Evolutionary conservation across 2,888 invertebrate genomes (phyloP).

Genomic region (Sussaba pulchella): DNA sequence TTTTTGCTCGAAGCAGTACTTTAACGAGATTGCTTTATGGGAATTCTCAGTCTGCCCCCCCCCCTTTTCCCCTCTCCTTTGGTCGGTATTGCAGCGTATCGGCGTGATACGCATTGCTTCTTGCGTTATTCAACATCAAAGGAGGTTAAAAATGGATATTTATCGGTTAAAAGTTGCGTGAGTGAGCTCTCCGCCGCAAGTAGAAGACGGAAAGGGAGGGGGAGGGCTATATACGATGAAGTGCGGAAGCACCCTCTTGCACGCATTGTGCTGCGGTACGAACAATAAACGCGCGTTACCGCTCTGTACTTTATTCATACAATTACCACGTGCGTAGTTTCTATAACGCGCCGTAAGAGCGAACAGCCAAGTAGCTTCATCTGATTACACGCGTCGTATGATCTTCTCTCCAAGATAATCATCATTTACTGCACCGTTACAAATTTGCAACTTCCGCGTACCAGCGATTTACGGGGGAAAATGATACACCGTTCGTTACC

Average conservation of each 20-base stretch:
- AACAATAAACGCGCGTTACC: not conserved
- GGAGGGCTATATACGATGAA: constrained; percentile 20
- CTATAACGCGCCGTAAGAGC: constrained; percentile 48
- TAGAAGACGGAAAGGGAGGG: not conserved
- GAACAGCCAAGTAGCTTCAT: constrained; percentile 54
- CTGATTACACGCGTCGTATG: constrained; percentile 50
- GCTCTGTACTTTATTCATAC: not conserved
- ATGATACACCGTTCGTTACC: too few relatives aligned
- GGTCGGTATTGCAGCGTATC: not conserved
- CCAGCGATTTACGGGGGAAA: too few relatives aligned
- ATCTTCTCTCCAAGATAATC: constrained; percentile 39
- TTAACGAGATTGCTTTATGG: not conserved
- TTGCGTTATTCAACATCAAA: constrained; percentile 67
- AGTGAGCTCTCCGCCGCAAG: not conserved
- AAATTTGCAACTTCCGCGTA: not conserved
- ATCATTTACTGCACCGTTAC: not conserved
- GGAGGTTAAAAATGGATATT: constrained; percentile 66
- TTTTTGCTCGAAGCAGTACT: not conserved
- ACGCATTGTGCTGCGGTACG: constrained; percentile 15
- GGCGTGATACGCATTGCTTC: constrained; percentile 41
- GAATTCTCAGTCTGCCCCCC: not conserved
- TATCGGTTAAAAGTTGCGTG: constrained; percentile 42
- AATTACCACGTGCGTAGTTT: constrained; percentile 41
- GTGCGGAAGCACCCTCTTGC: not conserved
- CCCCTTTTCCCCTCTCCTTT: not conserved